Conservation (phyloP, 2,797 vertebrate genomes). For the Tragopan temminckii region DNA sequence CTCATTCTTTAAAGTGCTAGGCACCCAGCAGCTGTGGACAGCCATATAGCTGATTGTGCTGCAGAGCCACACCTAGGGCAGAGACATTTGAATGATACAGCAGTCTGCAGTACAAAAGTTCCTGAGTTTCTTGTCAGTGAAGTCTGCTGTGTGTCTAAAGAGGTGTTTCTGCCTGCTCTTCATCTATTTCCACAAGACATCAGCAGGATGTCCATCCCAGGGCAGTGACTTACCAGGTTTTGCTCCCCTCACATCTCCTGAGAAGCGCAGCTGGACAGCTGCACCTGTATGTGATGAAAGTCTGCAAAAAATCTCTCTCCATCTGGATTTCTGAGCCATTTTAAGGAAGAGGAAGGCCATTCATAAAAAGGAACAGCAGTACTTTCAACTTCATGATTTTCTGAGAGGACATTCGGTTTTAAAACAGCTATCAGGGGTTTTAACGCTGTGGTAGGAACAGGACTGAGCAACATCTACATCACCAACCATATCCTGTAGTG, state of each 20-base stretch:
- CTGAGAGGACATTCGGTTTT: neutral
- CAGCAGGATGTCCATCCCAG: neutral
- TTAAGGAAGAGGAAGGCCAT: neutral
- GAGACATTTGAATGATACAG: neutral
- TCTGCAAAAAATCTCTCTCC: neutral
- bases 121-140: neutral
- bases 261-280: neutral
- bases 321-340: neutral
- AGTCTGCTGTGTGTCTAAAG: neutral
- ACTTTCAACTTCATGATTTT: neutral
- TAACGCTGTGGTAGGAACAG: neutral
- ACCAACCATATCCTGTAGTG: no score
- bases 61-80: neutral
- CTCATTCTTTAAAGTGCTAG: neutral
- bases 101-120: neutral
- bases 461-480: neutral
- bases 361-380: neutral
- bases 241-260: neutral
- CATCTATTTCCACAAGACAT: neutral
- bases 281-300: neutral
- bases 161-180: neutral
- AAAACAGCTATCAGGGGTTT: neutral
- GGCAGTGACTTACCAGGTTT: neutral
- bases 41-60: neutral
- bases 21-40: neutral